Evolutionary conservation across 2,113 vertebrate species (phyloP).

Genomic region (Hippotragus niger): DNA sequence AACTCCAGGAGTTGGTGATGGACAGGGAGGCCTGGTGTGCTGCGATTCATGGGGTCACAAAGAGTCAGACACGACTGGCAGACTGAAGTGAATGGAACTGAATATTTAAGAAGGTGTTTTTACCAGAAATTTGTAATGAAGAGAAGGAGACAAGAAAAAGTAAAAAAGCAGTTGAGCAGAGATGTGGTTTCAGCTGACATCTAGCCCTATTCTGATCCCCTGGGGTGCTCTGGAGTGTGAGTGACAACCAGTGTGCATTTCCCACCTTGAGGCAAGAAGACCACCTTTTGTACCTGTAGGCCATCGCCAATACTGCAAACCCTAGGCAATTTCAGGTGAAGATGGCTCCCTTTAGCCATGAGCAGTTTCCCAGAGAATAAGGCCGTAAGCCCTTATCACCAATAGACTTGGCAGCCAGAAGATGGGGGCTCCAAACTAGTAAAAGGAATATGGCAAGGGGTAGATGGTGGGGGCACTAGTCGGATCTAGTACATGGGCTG

Average conservation of each 20-base stretch:
- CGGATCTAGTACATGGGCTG: too few species aligned
- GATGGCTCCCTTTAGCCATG: neutral
- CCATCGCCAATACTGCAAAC: neutral
- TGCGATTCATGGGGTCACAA: accelerated
- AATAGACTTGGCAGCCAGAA: neutral
- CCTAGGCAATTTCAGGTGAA: too few species aligned
- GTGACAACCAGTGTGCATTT: neutral
- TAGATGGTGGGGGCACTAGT: neutral
- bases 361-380: neutral
- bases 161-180: neutral
- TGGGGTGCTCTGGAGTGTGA: neutral
- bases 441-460: neutral
- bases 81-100: too few species aligned
- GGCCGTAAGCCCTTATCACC: neutral
- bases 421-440: neutral
- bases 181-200: neutral
- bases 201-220: neutral
- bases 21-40: too few species aligned
- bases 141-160: neutral
- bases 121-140: neutral
- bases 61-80: accelerated
- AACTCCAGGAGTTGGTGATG: too few species aligned
- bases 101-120: neutral
- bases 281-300: neutral
- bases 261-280: neutral